These are phyloP conservation scores for Epicampocera succincta DNA, from an alignment of 2,888 invertebrate genomes.

Conservation along the genomic window DNA sequence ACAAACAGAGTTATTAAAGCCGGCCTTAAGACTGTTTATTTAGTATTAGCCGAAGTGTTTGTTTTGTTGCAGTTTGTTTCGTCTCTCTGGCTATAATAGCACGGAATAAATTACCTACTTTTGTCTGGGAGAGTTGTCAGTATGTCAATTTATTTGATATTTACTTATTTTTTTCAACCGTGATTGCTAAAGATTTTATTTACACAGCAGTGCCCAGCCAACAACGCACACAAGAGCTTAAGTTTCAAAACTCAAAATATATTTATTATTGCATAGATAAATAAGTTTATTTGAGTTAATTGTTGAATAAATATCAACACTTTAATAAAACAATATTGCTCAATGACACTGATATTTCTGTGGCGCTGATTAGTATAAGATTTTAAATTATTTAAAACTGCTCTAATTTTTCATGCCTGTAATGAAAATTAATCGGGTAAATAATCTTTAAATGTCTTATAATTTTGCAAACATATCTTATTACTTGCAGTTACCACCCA, in stretches of 20 bases:
- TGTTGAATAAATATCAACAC: constrained; percentile 11
- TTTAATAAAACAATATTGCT: constrained; percentile 4
- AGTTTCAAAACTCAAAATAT: constrained; percentile 1
- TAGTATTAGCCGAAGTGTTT: constrained; percentile 3
- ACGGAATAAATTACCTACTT: constrained; percentile 20
- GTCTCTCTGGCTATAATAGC: not conserved
- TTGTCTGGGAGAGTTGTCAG: constrained; percentile 16
- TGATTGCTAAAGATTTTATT: constrained; percentile 5
- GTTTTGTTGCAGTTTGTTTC: constrained; percentile 5
- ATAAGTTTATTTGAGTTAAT: constrained; percentile 15
- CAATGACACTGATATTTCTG: constrained; percentile 14
- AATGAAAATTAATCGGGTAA: not conserved
- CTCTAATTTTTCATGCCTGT: not conserved
- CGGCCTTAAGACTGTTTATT: constrained; percentile 24
- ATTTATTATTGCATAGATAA: constrained; percentile 5
- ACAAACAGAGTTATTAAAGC: constrained; percentile 26
- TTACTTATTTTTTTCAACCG: not conserved
- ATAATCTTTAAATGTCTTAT: not conserved
- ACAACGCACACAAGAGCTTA: not conserved
- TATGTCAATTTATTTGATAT: constrained; percentile 26
- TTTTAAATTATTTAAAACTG: constrained; percentile 7
- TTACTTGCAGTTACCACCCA: too few species aligned
- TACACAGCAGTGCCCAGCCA: not conserved
- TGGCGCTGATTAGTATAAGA: not conserved
- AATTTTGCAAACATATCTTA: not conserved